phyloP scores from a whole-genome alignment of 2,888 invertebrate species.

The Orthonychiurus folsomi region DNA sequence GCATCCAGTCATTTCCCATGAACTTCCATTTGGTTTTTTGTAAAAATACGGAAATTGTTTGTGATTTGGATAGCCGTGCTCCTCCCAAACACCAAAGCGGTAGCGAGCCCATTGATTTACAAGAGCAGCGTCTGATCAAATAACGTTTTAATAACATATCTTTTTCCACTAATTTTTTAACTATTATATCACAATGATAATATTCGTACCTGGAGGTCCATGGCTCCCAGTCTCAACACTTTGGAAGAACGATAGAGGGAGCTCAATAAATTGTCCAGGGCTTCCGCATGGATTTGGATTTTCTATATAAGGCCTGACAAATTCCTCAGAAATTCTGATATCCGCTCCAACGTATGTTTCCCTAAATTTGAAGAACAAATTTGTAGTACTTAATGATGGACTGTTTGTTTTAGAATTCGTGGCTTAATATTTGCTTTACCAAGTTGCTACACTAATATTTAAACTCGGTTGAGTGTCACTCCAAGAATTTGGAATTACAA shows the following conservation, averaged over 20 bases:
- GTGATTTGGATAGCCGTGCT: conserved; percentile 3
- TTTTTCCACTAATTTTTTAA: no score
- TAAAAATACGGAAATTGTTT: conserved; percentile 5
- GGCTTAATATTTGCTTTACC: conserved; percentile 20
- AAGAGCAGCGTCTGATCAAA: conserved; percentile 3
- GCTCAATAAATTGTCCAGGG: conserved; percentile 28
- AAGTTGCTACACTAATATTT: conserved; percentile 20
- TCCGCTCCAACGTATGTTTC: conserved; percentile 25
- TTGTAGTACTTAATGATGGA: not conserved
- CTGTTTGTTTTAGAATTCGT: not conserved
- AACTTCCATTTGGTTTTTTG: conserved; percentile 1
- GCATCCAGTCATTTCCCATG: conserved; percentile 13
- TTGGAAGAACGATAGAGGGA: conserved; percentile 28
- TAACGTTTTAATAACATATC: no score
- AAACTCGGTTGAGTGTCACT: conserved; percentile 12
- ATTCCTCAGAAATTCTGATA: conserved; percentile 21
- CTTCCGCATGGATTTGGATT: conserved; percentile 34
- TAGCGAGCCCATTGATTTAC: conserved; percentile 7
- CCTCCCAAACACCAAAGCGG: conserved; percentile 13
- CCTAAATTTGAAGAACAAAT: conserved; percentile 14
- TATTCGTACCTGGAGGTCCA: conserved; percentile 18
- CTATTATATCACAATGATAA: no score
- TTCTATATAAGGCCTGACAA: conserved; percentile 18
- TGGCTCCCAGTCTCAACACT: conserved; percentile 10
- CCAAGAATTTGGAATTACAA: conserved; percentile 33